These are phyloP conservation scores for Tenebrosternarchus preto DNA, from an alignment of 2,113 vertebrate species.

Conservation along the genomic window DNA sequence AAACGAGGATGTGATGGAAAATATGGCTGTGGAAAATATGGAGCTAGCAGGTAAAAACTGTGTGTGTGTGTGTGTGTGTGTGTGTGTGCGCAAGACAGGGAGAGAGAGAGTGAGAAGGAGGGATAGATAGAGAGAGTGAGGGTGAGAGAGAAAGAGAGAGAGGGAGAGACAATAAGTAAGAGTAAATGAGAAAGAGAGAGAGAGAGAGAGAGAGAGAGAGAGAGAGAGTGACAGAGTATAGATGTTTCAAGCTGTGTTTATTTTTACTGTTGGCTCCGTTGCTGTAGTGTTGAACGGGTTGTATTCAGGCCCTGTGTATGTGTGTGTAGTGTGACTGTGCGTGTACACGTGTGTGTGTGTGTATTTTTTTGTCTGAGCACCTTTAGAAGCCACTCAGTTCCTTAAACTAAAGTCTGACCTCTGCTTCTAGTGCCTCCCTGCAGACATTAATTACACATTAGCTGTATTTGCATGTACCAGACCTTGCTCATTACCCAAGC, in stretches of 20 bases:
- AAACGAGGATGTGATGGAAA: slow-evolving; percentile 37
- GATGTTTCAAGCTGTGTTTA: not conserved
- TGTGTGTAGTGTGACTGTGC: too few species aligned
- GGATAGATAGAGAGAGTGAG: too few species aligned
- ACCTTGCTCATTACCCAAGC: too few species aligned
- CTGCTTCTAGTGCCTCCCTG: not conserved
- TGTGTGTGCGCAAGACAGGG: too few species aligned
- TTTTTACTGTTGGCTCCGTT: not conserved
- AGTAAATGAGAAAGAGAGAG: too few species aligned
- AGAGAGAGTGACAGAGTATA: too few species aligned
- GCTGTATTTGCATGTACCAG: too few species aligned
- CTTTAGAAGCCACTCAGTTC: not conserved
- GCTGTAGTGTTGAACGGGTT: not conserved
- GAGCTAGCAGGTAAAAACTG: slow-evolving; percentile 47
- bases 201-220: too few species aligned
- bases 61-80: not conserved
- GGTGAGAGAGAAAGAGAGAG: too few species aligned
- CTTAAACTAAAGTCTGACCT: not conserved
- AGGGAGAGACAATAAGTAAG: too few species aligned
- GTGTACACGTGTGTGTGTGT: not conserved
- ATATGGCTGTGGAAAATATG: slow-evolving; percentile 56
- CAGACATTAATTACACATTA: too few species aligned
- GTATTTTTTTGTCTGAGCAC: not conserved
- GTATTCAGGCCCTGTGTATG: not conserved
- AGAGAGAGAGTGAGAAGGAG: too few species aligned